Percentiles rank a stretch among this genome's conserved stretches.
These are phyloP conservation scores for Megaceryle torquata DNA, from an alignment of 2,113 vertebrate species.

Conservation along the genomic window DNA sequence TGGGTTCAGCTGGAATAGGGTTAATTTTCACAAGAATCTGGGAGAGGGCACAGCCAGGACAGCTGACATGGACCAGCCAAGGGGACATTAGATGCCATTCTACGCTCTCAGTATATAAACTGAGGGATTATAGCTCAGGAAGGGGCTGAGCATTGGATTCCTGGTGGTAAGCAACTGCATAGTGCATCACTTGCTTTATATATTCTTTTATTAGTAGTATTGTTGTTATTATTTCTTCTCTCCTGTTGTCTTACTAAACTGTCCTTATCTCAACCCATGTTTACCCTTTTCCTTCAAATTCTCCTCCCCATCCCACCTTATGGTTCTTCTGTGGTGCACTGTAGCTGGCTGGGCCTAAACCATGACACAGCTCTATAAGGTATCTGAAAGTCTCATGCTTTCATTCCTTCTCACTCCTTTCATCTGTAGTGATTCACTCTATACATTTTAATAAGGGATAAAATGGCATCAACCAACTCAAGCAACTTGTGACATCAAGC, in stretches of 20 bases:
- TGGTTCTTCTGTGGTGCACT: background rate
- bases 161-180: background rate
- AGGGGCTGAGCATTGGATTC: background rate
- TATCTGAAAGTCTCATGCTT: background rate
- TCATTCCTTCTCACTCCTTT: background rate
- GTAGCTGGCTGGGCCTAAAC: background rate
- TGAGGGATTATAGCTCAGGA: background rate
- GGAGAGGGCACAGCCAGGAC: background rate
- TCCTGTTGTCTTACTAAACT: background rate
- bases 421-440: background rate
- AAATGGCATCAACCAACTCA: constrained; percentile 4
- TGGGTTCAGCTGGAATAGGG: background rate
- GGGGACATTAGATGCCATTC: background rate
- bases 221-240: background rate
- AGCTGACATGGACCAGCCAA: background rate
- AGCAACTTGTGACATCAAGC: background rate
- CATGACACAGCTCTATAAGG: background rate
- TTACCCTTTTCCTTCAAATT: background rate
- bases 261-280: background rate
- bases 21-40: background rate
- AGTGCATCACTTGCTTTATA: background rate
- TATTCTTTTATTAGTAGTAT: background rate
- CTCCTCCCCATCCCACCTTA: background rate
- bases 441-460: background rate
- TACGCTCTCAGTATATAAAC: background rate